Evolutionary conservation across 2,113 vertebrate genomes (phyloP).

Genomic region (Dasyornis broadbenti): DNA sequence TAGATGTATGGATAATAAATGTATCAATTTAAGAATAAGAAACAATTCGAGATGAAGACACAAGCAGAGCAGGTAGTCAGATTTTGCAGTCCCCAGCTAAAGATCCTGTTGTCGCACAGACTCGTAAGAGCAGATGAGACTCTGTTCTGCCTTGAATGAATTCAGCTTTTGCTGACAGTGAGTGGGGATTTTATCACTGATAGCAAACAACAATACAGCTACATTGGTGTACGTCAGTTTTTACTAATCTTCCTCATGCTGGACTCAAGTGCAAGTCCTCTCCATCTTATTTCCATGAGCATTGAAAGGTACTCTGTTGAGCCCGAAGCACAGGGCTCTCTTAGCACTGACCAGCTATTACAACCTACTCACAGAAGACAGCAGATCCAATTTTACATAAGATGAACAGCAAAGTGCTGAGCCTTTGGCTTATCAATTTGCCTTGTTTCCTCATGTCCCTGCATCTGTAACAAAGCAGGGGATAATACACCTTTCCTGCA

Average conservation of each 20-base stretch:
- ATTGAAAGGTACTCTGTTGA: neutral
- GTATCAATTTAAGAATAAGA: neutral
- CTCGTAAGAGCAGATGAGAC: rapidly evolving
- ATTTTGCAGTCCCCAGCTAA: neutral
- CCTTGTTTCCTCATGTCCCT: neutral
- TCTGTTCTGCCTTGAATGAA: neutral
- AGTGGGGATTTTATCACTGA: neutral
- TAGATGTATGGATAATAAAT: neutral
- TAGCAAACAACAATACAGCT: neutral
- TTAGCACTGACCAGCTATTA: neutral
- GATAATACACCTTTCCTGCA: neutral
- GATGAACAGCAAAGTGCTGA: neutral
- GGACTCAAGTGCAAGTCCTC: neutral
- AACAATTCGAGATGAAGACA: neutral
- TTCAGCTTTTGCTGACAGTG: neutral
- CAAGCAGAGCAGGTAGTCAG: neutral
- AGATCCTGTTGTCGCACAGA: no score
- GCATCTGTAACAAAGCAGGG: neutral
- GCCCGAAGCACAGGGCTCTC: neutral
- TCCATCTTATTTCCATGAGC: neutral
- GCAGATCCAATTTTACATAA: neutral
- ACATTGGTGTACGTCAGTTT: neutral
- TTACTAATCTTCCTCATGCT: neutral
- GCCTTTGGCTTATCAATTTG: neutral
- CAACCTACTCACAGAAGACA: neutral